Conservation (phyloP, 2,888 invertebrate genomes). For the Pseudeuparius sepicola region DNA sequence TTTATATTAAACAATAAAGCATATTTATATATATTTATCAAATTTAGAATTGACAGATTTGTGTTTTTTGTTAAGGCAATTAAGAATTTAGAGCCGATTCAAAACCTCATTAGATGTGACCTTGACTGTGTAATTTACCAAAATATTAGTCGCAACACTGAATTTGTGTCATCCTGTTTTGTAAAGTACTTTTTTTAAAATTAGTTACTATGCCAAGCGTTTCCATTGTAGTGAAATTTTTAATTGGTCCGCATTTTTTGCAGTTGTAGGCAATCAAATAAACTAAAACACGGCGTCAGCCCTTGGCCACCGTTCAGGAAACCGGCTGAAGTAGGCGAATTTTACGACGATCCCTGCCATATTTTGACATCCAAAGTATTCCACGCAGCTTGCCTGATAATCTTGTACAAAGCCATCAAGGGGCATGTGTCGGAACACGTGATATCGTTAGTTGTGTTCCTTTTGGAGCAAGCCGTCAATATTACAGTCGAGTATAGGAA, state of each 20-base stretch:
- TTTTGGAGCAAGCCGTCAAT: slow-evolving; percentile 72
- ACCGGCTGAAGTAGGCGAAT: slow-evolving; percentile 52
- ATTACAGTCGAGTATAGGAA: slow-evolving; percentile 18
- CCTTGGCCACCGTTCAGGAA: slow-evolving; percentile 75
- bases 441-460: slow-evolving; percentile 74
- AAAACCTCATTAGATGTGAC: too few relatives aligned
- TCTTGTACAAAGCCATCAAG: slow-evolving; percentile 75
- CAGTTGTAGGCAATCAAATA: slow-evolving; percentile 34
- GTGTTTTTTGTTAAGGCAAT: too few relatives aligned
- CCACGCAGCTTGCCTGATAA: slow-evolving; percentile 67
- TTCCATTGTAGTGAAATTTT: too few relatives aligned
- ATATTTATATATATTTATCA: too few relatives aligned
- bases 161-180: too few relatives aligned
- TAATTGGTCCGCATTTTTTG: slow-evolving; percentile 10
- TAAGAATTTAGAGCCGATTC: too few relatives aligned
- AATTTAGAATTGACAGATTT: too few relatives aligned
- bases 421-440: slow-evolving; percentile 77
- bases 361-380: slow-evolving; percentile 52
- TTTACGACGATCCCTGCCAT: slow-evolving; percentile 58
- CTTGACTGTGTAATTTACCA: too few relatives aligned
- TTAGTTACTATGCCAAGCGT: too few relatives aligned
- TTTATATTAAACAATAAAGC: too few relatives aligned
- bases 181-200: too few relatives aligned
- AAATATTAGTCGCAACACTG: too few relatives aligned
- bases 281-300: slow-evolving; percentile 34